A percentile compares a stretch with the other conserved stretches of the same genome.
These are phyloP conservation scores for Phthorimaea operculella DNA, from an alignment of 1,140 invertebrate genomes.

Conservation along the genomic window DNA sequence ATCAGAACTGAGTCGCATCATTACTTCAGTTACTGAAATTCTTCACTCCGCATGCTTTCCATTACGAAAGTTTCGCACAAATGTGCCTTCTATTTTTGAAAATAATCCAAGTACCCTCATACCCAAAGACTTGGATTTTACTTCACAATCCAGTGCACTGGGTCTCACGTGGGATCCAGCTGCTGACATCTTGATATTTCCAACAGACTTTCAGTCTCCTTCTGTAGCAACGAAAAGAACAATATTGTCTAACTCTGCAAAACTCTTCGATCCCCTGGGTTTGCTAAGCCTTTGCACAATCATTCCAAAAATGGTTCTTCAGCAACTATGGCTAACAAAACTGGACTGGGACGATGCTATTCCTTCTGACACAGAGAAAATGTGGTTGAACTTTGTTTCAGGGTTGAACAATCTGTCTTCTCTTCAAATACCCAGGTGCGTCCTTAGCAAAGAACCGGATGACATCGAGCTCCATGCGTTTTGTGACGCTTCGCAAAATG, in stretches of 20 bases:
- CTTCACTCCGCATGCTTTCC: constrained; percentile 7
- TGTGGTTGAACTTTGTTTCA: neutral
- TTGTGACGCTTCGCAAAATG: constrained; percentile 17
- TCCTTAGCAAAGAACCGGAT: neutral
- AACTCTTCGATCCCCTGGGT: constrained; percentile 32
- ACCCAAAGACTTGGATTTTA: constrained; percentile 8
- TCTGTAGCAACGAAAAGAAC: constrained; percentile 22
- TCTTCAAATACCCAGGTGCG: constrained; percentile 18
- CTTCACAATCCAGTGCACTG: constrained; percentile 14
- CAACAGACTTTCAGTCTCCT: constrained; percentile 13
- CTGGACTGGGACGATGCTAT: constrained; percentile 26
- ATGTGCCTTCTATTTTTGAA: constrained; percentile 9
- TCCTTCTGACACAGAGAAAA: constrained; percentile 5
- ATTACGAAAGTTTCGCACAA: constrained; percentile 22
- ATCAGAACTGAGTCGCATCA: neutral
- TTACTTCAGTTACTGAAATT: constrained; percentile 3
- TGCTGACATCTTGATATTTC: constrained; percentile 24
- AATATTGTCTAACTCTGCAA: constrained; percentile 23
- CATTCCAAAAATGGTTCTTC: constrained; percentile 27
- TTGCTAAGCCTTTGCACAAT: constrained; percentile 20
- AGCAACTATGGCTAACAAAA: constrained; percentile 24
- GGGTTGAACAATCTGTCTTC: constrained; percentile 12
- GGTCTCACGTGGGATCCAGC: constrained; percentile 28
- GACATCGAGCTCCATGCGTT: constrained; percentile 17
- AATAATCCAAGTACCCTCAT: neutral